Percentiles rank a stretch among this genome's conserved stretches.
phyloP scores from a whole-genome alignment of 35 echinoderm and acorn worm species.

The Nesometra sesokonis region DNA sequence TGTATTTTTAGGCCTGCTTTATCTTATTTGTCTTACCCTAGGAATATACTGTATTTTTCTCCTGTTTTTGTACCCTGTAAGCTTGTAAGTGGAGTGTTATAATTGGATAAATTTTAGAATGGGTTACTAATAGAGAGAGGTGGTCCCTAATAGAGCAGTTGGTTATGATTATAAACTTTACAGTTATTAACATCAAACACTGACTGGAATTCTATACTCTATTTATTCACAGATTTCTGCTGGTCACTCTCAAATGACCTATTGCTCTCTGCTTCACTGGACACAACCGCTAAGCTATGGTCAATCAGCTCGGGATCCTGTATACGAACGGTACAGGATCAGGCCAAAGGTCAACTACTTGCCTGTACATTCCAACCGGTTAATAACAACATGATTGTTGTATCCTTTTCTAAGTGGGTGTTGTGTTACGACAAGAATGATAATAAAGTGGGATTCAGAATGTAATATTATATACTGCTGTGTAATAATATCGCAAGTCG shows the following conservation, averaged over 20 bases:
- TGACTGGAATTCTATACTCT: neutral
- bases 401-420: conserved; percentile 63
- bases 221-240: conserved; percentile 67
- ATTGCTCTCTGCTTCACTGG: conserved; percentile 70
- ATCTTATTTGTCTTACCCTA: too few species aligned
- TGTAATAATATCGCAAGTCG: too few species aligned
- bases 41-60: too few species aligned
- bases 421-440: neutral
- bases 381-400: conserved; percentile 96
- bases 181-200: too few species aligned
- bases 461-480: too few species aligned
- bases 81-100: too few species aligned
- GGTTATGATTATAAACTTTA: too few species aligned
- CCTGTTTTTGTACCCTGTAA: too few species aligned
- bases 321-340: conserved; percentile 61
- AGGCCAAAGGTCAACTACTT: conserved; percentile 46
- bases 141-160: neutral
- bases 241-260: conserved; percentile 94
- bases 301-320: conserved; percentile 64
- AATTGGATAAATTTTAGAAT: too few species aligned
- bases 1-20: too few species aligned
- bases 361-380: conserved; percentile 86
- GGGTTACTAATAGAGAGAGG: too few species aligned
- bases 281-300: conserved; percentile 80
- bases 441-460: neutral